A percentile compares a stretch with the other conserved stretches of the same genome.
These are phyloP conservation scores for Rhamphomyia laevipes DNA, from an alignment of 2,888 invertebrate species.

Conservation along the genomic window DNA sequence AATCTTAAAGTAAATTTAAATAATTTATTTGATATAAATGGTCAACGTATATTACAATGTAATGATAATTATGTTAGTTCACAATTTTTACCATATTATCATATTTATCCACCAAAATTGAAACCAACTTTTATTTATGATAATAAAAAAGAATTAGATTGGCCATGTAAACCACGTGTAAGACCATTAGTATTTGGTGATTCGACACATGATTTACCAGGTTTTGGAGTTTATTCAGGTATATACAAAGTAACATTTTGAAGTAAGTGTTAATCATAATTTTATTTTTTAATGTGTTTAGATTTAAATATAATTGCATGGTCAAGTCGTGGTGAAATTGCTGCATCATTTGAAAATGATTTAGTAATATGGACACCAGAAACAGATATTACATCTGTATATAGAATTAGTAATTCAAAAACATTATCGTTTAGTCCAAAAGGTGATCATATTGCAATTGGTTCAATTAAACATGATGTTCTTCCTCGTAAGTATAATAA, in stretches of 20 bases:
- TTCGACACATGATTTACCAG: slow-evolving; percentile 31
- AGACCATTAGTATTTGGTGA: slow-evolving; percentile 26
- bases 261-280: too few relatives aligned
- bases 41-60: slow-evolving; percentile 22
- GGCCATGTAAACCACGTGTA: slow-evolving; percentile 29
- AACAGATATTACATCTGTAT: background rate
- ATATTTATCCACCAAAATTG: slow-evolving; percentile 6
- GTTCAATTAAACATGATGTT: background rate
- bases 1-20: slow-evolving; percentile 21
- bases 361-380: background rate
- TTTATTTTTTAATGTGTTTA: background rate
- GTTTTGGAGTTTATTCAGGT: slow-evolving; percentile 22
- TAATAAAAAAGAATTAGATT: slow-evolving; percentile 21
- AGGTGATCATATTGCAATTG: background rate
- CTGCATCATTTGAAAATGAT: background rate
- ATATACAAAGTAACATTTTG: slow-evolving; percentile 21
- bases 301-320: background rate
- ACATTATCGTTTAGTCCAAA: background rate
- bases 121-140: slow-evolving; percentile 11
- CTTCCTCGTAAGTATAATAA: background rate
- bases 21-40: slow-evolving; percentile 18
- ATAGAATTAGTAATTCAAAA: background rate
- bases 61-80: slow-evolving; percentile 11
- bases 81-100: background rate
- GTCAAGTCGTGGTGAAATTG: background rate